These are phyloP conservation scores for Gymnocypris eckloni DNA, from an alignment of 2,797 vertebrate genomes.

Conservation along the genomic window DNA sequence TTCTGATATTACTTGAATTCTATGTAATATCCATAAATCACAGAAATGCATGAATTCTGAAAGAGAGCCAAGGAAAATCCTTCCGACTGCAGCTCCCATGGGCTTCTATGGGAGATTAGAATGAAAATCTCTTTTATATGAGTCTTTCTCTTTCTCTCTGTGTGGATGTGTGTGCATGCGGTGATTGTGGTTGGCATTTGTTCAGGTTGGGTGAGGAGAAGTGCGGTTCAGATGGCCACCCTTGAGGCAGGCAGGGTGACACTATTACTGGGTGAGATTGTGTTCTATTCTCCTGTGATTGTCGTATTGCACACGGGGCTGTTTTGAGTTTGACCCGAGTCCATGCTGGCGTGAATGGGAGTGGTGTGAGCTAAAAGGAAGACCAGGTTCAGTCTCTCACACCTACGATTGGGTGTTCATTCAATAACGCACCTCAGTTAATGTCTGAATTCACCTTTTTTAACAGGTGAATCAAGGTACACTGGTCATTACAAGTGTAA, in stretches of 20 bases:
- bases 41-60: conserved; percentile 31
- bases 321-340: conserved; percentile 29
- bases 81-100: conserved; percentile 31
- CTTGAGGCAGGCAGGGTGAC: conserved; percentile 34
- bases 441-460: conserved; percentile 23
- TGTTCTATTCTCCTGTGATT: conserved; percentile 40
- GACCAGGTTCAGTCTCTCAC: conserved; percentile 25
- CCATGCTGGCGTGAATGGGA: conserved; percentile 14
- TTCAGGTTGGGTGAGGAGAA: conserved; percentile 32
- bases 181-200: conserved; percentile 34
- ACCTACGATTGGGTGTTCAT: conserved; percentile 22
- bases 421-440: neutral
- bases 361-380: conserved; percentile 36
- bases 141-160: conserved; percentile 33
- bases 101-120: conserved; percentile 37
- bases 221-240: conserved; percentile 40
- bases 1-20: conserved; percentile 38
- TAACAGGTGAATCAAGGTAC: neutral
- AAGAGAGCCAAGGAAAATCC: conserved; percentile 38
- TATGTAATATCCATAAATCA: conserved; percentile 49
- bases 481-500: neutral
- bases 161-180: neutral
- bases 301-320: conserved; percentile 1
- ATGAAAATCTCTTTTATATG: conserved; percentile 47
- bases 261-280: conserved; percentile 43